phyloP scores from a whole-genome alignment of 2,113 vertebrate species.

The Cepphus grylle region DNA sequence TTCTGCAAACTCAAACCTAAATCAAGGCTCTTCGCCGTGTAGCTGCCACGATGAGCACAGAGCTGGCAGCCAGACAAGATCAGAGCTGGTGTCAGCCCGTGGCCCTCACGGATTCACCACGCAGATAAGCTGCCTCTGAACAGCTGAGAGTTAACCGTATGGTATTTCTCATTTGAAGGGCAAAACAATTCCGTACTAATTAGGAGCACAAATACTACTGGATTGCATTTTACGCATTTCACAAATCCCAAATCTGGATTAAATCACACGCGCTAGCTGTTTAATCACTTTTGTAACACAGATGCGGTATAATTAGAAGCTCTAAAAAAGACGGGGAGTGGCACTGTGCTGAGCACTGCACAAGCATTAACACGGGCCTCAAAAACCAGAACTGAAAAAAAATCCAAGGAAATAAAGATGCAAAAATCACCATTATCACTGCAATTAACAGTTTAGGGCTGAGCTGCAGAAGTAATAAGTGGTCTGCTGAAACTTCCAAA shows the following conservation, averaged over 20 bases:
- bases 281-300: not conserved
- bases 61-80: not conserved
- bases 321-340: not conserved
- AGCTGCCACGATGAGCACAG: not conserved
- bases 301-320: not conserved
- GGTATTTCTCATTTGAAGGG: not conserved
- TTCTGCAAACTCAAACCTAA: not conserved
- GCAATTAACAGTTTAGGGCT: not conserved
- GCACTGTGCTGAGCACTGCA: not conserved
- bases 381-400: not conserved
- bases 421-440: not conserved
- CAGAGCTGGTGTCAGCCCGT: not conserved
- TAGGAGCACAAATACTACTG: not conserved
- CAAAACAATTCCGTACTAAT: not conserved
- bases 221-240: not conserved
- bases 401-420: not conserved
- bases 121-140: not conserved
- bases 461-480: not conserved
- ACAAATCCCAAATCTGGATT: not conserved
- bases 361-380: not conserved
- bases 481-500: not conserved
- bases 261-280: not conserved
- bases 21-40: not conserved
- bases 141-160: not conserved
- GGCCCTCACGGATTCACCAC: not conserved